A percentile compares a stretch with the other conserved stretches of the same genome.
Evolutionary conservation across 2,113 vertebrate species (phyloP).

Genomic region (Gavialis gangeticus): DNA sequence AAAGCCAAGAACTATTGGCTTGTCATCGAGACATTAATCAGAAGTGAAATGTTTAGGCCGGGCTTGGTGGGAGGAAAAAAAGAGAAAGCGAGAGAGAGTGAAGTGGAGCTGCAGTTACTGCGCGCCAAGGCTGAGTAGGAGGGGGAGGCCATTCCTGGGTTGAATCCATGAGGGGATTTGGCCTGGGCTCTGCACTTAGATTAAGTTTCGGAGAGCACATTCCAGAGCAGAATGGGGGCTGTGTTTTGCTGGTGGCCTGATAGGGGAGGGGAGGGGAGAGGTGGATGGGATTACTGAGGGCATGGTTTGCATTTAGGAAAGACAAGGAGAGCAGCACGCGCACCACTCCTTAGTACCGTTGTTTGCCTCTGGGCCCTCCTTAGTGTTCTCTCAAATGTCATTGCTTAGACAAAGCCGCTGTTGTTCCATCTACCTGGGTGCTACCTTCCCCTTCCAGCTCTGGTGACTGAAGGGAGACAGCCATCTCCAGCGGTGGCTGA

Average conservation of each 20-base stretch:
- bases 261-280: constrained; percentile 55
- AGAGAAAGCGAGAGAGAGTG: constrained; percentile 17
- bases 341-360: constrained; percentile 4
- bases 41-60: constrained; percentile 78
- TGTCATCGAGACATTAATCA: constrained; percentile 78
- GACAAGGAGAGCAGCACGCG: constrained; percentile 25
- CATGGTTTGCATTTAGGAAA: constrained; percentile 68
- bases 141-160: constrained; percentile 70
- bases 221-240: constrained; percentile 84
- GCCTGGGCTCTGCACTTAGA: constrained; percentile 73
- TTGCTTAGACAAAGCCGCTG: neutral
- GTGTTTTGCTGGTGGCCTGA: constrained; percentile 79
- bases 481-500: neutral
- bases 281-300: constrained; percentile 71
- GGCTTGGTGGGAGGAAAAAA: constrained; percentile 56
- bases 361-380: neutral
- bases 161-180: constrained; percentile 78
- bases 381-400: neutral
- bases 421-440: constrained; percentile 10
- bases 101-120: constrained; percentile 6
- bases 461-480: neutral
- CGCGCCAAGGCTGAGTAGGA: constrained; percentile 19
- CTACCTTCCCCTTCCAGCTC: neutral
- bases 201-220: constrained; percentile 84
- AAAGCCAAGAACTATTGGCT: constrained; percentile 76